These are phyloP conservation scores for Narcine bancroftii DNA, from an alignment of 2,113 vertebrate genomes.

Conservation along the genomic window DNA sequence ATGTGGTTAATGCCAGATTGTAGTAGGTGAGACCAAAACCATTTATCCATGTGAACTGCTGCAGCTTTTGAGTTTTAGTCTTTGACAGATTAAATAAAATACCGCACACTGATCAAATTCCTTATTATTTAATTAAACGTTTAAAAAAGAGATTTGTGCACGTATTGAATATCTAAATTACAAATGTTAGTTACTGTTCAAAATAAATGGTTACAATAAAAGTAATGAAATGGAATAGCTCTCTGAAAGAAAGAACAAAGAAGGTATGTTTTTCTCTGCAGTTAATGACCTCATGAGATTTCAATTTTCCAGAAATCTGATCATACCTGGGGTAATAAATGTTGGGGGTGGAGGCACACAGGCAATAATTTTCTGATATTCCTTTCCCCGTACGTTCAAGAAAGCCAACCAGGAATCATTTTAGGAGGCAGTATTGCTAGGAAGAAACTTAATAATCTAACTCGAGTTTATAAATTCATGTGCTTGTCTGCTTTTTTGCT, in stretches of 20 bases:
- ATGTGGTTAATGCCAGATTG: neutral
- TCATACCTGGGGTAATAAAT: too few relatives aligned
- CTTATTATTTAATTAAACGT: neutral
- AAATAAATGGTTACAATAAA: neutral
- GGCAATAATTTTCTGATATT: neutral
- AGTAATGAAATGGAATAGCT: neutral
- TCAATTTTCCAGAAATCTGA: neutral
- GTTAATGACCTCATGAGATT: neutral
- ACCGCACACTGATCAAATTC: neutral
- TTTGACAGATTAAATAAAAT: neutral
- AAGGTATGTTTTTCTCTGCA: neutral
- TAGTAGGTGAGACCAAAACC: neutral
- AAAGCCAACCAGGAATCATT: neutral
- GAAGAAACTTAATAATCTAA: neutral
- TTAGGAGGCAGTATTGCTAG: neutral
- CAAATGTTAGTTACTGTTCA: neutral
- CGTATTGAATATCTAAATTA: neutral
- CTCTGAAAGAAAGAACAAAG: neutral
- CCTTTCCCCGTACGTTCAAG: too few relatives aligned
- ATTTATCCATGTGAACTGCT: neutral
- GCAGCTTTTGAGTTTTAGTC: neutral
- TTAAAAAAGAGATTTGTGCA: neutral
- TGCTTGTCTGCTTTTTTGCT: too few relatives aligned
- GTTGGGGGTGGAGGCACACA: neutral
- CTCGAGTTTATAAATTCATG: neutral